Conservation (phyloP, 2,113 vertebrate species). For the Brienomyrus longianalis region DNA sequence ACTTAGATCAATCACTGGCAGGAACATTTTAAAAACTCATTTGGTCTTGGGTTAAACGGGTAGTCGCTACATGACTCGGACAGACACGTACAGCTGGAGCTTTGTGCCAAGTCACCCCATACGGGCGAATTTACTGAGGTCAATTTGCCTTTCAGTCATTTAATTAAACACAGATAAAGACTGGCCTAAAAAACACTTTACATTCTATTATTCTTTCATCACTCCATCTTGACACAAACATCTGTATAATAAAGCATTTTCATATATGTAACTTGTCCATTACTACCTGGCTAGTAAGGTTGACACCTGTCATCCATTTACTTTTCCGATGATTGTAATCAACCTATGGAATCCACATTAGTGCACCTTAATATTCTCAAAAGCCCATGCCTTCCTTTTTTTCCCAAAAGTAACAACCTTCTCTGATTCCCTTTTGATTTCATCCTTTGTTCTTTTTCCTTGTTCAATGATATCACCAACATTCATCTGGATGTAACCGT, state of each 20-base stretch:
- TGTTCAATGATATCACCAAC: neutral
- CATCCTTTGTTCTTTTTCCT: neutral
- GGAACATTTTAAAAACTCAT: neutral
- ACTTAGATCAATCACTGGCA: neutral
- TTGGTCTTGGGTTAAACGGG: neutral
- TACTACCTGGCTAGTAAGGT: neutral
- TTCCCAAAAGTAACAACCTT: neutral
- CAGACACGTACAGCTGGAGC: neutral
- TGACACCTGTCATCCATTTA: neutral
- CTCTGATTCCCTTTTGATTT: neutral
- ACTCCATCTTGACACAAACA: neutral
- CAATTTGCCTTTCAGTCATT: neutral
- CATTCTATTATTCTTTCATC: neutral
- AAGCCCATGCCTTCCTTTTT: neutral
- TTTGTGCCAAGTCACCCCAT: neutral
- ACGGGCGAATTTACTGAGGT: neutral
- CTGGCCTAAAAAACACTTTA: neutral
- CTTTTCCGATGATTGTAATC: neutral
- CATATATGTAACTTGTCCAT: neutral
- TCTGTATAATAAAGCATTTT: neutral
- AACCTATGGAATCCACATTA: neutral
- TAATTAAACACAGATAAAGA: neutral
- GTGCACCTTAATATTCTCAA: neutral
- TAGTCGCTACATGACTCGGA: neutral
- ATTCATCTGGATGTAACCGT: slow-evolving; percentile 1